phyloP scores from a whole-genome alignment of 2,888 invertebrate species.

The Hydriomena furcata region DNA sequence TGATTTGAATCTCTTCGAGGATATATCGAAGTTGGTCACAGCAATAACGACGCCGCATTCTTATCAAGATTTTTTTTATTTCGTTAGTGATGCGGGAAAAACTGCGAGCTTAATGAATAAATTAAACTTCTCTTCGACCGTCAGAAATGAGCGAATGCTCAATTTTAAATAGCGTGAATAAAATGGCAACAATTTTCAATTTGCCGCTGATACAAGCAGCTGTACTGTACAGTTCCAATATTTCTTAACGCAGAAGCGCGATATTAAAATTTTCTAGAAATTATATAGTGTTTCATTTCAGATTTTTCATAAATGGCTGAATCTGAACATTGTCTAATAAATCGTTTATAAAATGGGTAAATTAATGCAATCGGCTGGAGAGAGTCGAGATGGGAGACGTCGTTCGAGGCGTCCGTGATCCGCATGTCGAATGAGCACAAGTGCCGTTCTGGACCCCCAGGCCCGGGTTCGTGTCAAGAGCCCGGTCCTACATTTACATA shows the following conservation, averaged over 20 bases:
- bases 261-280: constrained; percentile 36
- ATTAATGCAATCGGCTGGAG: constrained; percentile 80
- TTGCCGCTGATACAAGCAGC: constrained; percentile 40
- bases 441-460: constrained; percentile 52
- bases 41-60: constrained; percentile 63
- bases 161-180: constrained; percentile 51
- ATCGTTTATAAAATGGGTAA: constrained; percentile 80
- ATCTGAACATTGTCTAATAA: constrained; percentile 77
- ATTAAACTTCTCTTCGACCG: constrained; percentile 52
- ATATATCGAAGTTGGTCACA: constrained; percentile 69
- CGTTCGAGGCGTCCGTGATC: constrained; percentile 75
- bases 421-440: constrained; percentile 73
- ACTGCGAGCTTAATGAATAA: constrained; percentile 60
- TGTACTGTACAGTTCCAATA: constrained; percentile 39
- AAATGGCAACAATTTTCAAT: constrained; percentile 50
- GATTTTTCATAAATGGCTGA: constrained; percentile 58
- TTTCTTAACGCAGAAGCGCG: constrained; percentile 32
- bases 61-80: constrained; percentile 52
- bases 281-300: constrained; percentile 40
- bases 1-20: constrained; percentile 81
- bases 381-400: constrained; percentile 77
- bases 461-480: constrained; percentile 47
- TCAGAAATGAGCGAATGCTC: constrained; percentile 51
- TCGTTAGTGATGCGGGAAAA: constrained; percentile 48
- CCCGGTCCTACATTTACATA: constrained; percentile 73